These are phyloP conservation scores for Lontra canadensis DNA, from an alignment of 2,113 vertebrate species.

Conservation along the genomic window DNA sequence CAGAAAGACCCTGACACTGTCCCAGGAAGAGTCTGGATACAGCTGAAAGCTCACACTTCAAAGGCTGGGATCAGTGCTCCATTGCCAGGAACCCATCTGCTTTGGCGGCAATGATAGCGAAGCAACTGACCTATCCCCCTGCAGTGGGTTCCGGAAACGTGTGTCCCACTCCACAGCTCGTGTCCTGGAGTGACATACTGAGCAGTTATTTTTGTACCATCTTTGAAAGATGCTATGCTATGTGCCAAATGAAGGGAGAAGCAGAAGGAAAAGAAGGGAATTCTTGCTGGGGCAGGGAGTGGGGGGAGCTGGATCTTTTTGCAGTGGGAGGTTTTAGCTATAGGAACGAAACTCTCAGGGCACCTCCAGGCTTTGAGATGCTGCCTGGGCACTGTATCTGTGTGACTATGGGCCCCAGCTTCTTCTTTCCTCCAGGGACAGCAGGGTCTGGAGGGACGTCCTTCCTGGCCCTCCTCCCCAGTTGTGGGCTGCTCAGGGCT, in stretches of 20 bases:
- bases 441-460: background rate
- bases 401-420: rapidly evolving
- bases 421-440: no score
- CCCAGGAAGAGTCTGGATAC: rapidly evolving
- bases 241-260: background rate
- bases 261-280: rapidly evolving
- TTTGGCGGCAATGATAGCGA: background rate
- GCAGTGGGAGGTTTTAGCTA: background rate
- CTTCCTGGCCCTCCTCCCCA: rapidly evolving
- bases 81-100: background rate
- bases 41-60: rapidly evolving
- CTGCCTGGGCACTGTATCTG: background rate
- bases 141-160: background rate
- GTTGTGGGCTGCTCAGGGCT: background rate
- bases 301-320: no score
- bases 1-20: no score
- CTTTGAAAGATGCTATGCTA: background rate
- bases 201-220: background rate
- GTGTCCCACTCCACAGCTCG: background rate
- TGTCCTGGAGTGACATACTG: rapidly evolving
- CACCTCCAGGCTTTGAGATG: background rate
- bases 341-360: background rate
- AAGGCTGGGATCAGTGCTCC: background rate
- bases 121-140: background rate
- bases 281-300: rapidly evolving